Base-by-base conservation (phyloP, 1,140 invertebrate genomes). In the Anastatus disparis region DNA sequence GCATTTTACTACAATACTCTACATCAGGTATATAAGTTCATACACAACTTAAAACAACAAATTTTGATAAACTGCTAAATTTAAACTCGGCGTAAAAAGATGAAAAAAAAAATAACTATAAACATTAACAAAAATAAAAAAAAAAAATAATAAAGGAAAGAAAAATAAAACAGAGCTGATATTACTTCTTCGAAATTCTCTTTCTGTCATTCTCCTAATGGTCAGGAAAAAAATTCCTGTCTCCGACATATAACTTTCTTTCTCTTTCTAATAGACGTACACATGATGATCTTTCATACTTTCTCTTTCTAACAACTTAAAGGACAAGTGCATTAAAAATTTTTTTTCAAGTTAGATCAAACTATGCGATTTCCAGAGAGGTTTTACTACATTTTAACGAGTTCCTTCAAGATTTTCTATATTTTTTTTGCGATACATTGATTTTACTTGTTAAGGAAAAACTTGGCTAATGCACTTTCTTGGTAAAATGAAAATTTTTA, bases 111-210 rank as follows among this genome's bases (percentile, higher is more conserved):
- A n/a, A n/a, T n/a, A n/a, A n/a, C n/a, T n/a, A n/a, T n/a, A n/a
- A n/a, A n/a, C n/a, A n/a, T n/a, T n/a, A n/a, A n/a, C n/a, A n/a
- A n/a, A n/a, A n/a, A n/a, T n/a, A n/a, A n/a, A n/a, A n/a, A n/a
- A n/a, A n/a, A n/a, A n/a, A n/a, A n/a, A n/a, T n/a, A n/a, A n/a
- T n/a, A n/a, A n/a, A n/a, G n/a, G n/a, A n/a, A n/a, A n/a, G n/a
- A n/a, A n/a, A n/a, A n/a, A n/a, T n/a, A n/a, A n/a, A n/a, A n/a
- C n/a, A n/a, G n/a, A 24, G 46, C 46, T 61, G 56, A 13, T 20
- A 24, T 69, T 69, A 29, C 65, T 69, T 69, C 66, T n/a, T n/a
- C 24, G 15, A 69, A 56, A 69, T 61, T 17, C 27, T 56, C 20
- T 59, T 2, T 50, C 53, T 13, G 53, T 48, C 40, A 40, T 67